A percentile compares a stretch with the other conserved stretches of the same genome.
Conservation (phyloP, 1,140 invertebrate species). For the Neoseiulus cucumeris region DNA sequence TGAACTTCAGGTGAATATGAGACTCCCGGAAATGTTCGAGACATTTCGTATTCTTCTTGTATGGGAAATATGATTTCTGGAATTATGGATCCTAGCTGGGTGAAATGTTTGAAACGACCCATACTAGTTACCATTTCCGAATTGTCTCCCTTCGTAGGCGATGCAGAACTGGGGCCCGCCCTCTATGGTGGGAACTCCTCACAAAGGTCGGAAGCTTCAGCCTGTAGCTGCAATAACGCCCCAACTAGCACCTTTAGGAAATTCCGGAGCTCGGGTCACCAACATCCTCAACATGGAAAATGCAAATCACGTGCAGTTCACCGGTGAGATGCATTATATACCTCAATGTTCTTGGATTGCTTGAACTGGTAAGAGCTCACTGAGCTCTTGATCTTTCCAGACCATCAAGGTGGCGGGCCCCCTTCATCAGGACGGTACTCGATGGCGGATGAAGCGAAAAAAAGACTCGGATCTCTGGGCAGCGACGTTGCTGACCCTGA, state of each 20-base stretch:
- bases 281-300: constrained; percentile 8
- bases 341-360: neutral
- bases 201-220: neutral
- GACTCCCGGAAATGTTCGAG: no score
- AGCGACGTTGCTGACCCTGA: constrained; percentile 5
- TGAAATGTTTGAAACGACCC: no score
- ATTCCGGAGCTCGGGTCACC: neutral
- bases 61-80: no score
- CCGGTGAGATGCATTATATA: neutral
- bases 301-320: constrained; percentile 5
- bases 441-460: neutral
- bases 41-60: no score
- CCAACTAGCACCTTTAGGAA: neutral
- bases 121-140: no score
- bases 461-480: neutral
- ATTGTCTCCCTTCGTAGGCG: neutral
- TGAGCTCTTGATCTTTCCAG: neutral
- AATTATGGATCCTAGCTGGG: no score
- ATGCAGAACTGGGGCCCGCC: neutral
- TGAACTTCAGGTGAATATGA: neutral
- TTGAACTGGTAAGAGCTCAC: neutral
- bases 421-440: neutral
- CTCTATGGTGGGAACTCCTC: neutral
- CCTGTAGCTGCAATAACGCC: neutral
- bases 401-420: neutral